A percentile compares a stretch with the other conserved stretches of the same genome.
Evolutionary conservation across 2,797 vertebrate genomes (phyloP).

Genomic region (Pseudopleuronectes americanus): DNA sequence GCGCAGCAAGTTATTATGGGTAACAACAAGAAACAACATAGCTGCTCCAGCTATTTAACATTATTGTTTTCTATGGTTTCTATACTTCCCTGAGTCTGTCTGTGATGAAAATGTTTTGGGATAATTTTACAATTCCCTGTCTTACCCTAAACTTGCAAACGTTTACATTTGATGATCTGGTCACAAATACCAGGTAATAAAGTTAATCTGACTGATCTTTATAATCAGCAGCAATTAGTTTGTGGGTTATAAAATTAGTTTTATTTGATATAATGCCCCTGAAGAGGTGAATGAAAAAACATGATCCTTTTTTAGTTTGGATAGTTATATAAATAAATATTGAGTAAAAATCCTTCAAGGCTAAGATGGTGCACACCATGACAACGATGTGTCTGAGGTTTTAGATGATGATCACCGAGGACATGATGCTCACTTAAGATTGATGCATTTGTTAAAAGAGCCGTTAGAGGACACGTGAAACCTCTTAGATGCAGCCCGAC

Average conservation of each 20-base stretch:
- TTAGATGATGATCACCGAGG: conserved; percentile 21
- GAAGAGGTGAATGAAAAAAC: too few species aligned
- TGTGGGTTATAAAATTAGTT: too few species aligned
- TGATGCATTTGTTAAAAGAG: conserved; percentile 32
- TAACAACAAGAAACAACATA: conserved; percentile 12
- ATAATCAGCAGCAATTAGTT: too few species aligned
- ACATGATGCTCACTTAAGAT: conserved; percentile 13
- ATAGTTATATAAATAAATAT: too few species aligned
- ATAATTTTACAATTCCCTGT: too few species aligned
- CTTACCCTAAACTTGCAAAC: too few species aligned
- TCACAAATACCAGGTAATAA: too few species aligned
- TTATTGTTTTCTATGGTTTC: conserved; percentile 1
- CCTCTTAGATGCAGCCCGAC: neutral
- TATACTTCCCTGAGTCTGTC: neutral
- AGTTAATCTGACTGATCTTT: too few species aligned
- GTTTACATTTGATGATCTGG: too few species aligned
- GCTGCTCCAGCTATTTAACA: conserved; percentile 14
- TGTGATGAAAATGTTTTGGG: neutral
- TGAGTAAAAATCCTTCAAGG: neutral
- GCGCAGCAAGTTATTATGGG: conserved; percentile 4
- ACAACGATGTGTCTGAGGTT: conserved; percentile 31
- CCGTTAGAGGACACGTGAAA: conserved; percentile 36
- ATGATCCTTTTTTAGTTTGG: too few species aligned
- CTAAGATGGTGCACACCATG: conserved; percentile 48
- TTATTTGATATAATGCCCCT: too few species aligned